Percentiles rank a stretch among this genome's conserved stretches.
Conservation (phyloP, 2,888 invertebrate genomes). For the Lypha dubia region DNA sequence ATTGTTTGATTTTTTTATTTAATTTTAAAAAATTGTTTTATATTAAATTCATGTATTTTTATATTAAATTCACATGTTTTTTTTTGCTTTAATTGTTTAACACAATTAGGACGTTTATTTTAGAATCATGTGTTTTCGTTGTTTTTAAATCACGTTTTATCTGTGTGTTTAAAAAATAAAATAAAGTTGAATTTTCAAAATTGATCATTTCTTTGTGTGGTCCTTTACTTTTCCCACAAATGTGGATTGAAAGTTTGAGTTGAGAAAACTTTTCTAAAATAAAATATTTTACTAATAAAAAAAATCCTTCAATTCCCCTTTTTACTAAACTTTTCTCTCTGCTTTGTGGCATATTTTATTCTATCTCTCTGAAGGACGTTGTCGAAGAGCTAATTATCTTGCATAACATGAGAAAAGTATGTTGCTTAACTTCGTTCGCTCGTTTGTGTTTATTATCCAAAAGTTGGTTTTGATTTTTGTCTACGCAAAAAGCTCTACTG, state of each 20-base stretch:
- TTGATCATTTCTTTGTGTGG: conserved; percentile 73
- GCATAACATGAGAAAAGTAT: background rate
- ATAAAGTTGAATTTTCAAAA: background rate
- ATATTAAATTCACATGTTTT: conserved; percentile 71
- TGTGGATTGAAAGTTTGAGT: conserved; percentile 65
- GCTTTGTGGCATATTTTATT: background rate
- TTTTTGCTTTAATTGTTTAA: conserved; percentile 73
- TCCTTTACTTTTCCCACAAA: conserved; percentile 73
- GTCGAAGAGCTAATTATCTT: background rate
- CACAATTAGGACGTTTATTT: conserved; percentile 69
- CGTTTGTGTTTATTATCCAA: conserved; percentile 30
- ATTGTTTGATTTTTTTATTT: conserved; percentile 33
- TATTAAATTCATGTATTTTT: conserved; percentile 57
- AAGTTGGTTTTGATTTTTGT: conserved; percentile 47
- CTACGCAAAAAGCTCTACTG: conserved; percentile 22
- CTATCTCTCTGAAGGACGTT: conserved; percentile 63
- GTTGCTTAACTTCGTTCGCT: background rate
- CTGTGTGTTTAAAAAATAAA: conserved; percentile 36
- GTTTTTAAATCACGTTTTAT: conserved; percentile 65
- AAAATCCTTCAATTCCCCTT: background rate
- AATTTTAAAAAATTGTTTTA: conserved; percentile 25
- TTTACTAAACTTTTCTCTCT: background rate
- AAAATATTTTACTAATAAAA: background rate
- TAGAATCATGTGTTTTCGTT: conserved; percentile 58
- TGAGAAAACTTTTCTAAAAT: conserved; percentile 4